These are phyloP conservation scores for Collichthys lucidus DNA, from an alignment of 2,113 vertebrate species.

Conservation along the genomic window DNA sequence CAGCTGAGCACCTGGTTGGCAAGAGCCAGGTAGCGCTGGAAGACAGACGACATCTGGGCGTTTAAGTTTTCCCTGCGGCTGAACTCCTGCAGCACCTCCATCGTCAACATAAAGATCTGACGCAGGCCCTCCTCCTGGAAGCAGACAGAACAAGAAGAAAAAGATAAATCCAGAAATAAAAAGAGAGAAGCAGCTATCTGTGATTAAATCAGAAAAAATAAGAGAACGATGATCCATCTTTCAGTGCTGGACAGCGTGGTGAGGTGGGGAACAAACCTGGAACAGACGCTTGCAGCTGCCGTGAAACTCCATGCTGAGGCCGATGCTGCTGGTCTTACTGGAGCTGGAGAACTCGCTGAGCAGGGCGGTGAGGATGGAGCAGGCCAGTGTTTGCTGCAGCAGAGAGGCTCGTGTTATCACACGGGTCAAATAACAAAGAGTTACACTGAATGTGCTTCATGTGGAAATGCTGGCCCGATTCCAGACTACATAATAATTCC, in stretches of 20 bases:
- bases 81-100: conserved; percentile 98
- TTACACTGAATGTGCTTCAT: neutral
- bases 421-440: conserved; percentile 2
- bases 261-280: conserved; percentile 84
- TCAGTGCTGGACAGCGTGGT: neutral
- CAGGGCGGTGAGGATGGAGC: conserved; percentile 96
- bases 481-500: neutral
- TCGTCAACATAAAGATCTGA: conserved; percentile 96
- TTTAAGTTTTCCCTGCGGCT: conserved; percentile 94
- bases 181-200: neutral
- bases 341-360: conserved; percentile 99
- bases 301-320: conserved; percentile 99
- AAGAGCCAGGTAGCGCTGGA: conserved; percentile 96
- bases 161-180: neutral
- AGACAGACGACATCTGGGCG: conserved; percentile 98
- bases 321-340: conserved; percentile 99
- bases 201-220: neutral
- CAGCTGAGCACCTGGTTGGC: conserved; percentile 99
- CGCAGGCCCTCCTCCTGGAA: conserved; percentile 94
- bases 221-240: neutral
- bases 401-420: conserved; percentile 34
- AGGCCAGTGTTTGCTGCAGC: conserved; percentile 96
- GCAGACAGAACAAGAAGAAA: neutral
- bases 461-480: neutral
- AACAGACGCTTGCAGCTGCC: conserved; percentile 98